phyloP scores from a whole-genome alignment of 92 coral and sea anemone genomes.

The Bergia sp. region DNA sequence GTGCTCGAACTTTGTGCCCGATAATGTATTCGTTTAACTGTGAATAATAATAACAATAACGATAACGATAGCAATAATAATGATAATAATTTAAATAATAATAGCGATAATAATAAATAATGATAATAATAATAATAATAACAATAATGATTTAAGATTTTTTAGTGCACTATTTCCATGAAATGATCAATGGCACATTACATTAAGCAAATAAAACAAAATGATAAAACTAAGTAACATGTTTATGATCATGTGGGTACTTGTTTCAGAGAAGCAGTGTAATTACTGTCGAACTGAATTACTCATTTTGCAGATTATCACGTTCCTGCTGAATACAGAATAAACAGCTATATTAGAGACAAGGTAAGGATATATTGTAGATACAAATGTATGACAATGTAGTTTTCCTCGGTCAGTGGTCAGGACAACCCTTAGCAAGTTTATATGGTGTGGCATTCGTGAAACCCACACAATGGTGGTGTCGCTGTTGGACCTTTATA shows the following conservation, averaged over 20 bases:
- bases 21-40: not conserved
- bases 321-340: slow-evolving; percentile 97
- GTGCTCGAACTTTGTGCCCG: not conserved
- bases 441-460: too few relatives aligned
- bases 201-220: too few relatives aligned
- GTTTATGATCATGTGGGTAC: not conserved
- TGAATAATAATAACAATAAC: not conserved
- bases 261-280: not conserved
- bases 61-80: too few relatives aligned
- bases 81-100: too few relatives aligned
- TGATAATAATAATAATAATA: not conserved
- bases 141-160: not conserved
- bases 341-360: slow-evolving; percentile 93
- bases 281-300: not conserved
- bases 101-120: too few relatives aligned
- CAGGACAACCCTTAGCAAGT: too few relatives aligned
- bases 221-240: not conserved
- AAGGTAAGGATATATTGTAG: slow-evolving; percentile 56
- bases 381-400: not conserved
- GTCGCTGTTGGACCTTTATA: too few relatives aligned
- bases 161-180: too few relatives aligned
- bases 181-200: too few relatives aligned
- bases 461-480: too few relatives aligned
- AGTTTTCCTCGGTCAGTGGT: not conserved
- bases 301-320: slow-evolving; percentile 73